Conservation (phyloP, 2,113 vertebrate species). For the Cavia aperea region DNA sequence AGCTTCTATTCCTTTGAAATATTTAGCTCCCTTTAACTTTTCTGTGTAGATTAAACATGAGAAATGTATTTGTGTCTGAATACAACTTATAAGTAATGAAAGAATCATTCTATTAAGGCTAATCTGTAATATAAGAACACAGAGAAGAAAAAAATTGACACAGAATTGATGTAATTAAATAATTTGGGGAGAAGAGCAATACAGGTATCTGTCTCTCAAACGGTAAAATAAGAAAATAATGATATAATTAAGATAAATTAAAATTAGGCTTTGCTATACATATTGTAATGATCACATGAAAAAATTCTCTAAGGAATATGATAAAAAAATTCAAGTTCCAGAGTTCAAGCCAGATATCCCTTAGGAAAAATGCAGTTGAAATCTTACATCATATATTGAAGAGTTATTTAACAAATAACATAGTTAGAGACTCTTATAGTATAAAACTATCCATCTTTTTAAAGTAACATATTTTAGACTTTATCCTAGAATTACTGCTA, state of each 20-base stretch:
- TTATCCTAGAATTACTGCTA: not conserved
- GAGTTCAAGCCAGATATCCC: not conserved
- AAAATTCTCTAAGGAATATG: not conserved
- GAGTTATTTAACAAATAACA: not conserved
- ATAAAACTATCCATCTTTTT: not conserved
- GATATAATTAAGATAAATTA: not conserved
- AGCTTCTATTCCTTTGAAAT: not conserved
- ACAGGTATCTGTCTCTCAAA: not conserved
- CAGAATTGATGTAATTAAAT: not conserved
- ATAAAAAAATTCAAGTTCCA: not conserved
- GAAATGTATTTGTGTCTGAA: not conserved
- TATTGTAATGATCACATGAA: not conserved
- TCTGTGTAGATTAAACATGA: not conserved
- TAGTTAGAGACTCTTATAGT: not conserved
- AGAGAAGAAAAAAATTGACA: not conserved
- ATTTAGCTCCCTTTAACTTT: not conserved
- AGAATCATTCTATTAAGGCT: not conserved
- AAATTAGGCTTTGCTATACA: not conserved
- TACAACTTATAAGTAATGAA: not conserved
- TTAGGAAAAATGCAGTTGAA: not conserved
- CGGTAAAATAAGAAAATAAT: constrained; percentile 1
- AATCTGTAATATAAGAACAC: constrained; percentile 1
- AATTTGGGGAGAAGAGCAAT: not conserved
- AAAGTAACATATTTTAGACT: not conserved
- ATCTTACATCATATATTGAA: not conserved